Percentiles rank a stretch among this genome's conserved stretches.
Evolutionary conservation across 2,888 invertebrate genomes (phyloP).

Genomic region (Lithophane semibrunnea): DNA sequence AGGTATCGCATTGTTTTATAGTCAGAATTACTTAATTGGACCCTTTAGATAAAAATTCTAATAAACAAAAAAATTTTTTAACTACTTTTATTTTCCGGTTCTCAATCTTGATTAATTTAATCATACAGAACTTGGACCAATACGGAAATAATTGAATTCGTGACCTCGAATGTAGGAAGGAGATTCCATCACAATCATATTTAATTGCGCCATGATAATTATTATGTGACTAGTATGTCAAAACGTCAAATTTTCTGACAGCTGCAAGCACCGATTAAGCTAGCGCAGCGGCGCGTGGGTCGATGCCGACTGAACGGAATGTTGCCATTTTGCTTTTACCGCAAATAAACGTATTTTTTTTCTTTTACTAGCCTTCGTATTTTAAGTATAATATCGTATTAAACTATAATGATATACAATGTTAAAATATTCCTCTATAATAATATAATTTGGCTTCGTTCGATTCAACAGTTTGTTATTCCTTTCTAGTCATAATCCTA

Average conservation of each 20-base stretch:
- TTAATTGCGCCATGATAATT: too few species aligned
- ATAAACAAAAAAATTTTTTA: too few species aligned
- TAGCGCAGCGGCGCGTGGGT: too few species aligned
- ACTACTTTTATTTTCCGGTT: constrained; percentile 1
- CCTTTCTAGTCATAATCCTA: neutral
- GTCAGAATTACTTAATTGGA: neutral
- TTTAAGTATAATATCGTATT: neutral
- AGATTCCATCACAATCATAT: neutral
- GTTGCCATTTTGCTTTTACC: too few species aligned
- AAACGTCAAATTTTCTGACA: too few species aligned
- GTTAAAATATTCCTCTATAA: neutral
- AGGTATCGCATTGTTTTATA: neutral
- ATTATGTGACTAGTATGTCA: too few species aligned
- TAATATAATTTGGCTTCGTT: neutral
- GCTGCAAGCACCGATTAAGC: too few species aligned
- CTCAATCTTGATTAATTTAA: neutral
- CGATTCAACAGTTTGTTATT: neutral
- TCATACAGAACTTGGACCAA: constrained; percentile 4
- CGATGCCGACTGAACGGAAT: too few species aligned
- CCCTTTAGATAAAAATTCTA: neutral
- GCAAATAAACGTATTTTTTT: too few species aligned
- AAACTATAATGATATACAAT: neutral
- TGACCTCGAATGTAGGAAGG: constrained; percentile 27
- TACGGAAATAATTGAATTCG: constrained; percentile 29
- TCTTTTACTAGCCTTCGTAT: neutral